Percentiles rank a stretch among this genome's conserved stretches.
These are phyloP conservation scores for Opisthograptis luteolata DNA, from an alignment of 2,888 invertebrate species.

Conservation along the genomic window DNA sequence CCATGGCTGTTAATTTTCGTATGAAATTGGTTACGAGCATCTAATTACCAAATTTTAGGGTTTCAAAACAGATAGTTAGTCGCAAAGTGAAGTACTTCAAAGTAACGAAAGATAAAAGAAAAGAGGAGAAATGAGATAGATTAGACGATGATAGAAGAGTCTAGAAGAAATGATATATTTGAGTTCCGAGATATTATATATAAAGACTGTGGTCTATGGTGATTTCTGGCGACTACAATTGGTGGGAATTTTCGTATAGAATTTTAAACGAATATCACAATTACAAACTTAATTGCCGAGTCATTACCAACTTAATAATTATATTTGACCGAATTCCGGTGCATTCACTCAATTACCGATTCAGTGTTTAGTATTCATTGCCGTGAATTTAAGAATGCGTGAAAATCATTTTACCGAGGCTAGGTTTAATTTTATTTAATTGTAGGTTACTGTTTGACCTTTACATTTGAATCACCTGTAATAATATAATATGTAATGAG, in stretches of 20 bases:
- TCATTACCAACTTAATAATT: not conserved
- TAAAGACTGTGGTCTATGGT: too few relatives aligned
- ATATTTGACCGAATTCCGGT: slow-evolving; percentile 6
- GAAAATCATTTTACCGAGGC: slow-evolving; percentile 15
- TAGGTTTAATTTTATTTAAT: slow-evolving; percentile 4
- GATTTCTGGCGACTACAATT: too few relatives aligned
- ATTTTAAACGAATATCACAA: not conserved
- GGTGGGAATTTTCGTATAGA: not conserved
- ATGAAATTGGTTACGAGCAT: slow-evolving; percentile 3
- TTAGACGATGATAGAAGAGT: too few relatives aligned
- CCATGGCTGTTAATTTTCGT: slow-evolving; percentile 20
- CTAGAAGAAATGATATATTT: too few relatives aligned
- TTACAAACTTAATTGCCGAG: not conserved
- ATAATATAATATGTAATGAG: too few relatives aligned
- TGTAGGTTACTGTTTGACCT: slow-evolving; percentile 4
- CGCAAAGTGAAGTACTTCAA: not conserved
- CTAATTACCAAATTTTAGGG: not conserved
- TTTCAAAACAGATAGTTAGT: not conserved
- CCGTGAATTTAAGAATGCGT: slow-evolving; percentile 22
- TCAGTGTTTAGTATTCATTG: slow-evolving; percentile 10
- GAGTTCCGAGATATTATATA: too few relatives aligned
- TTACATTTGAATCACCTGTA: not conserved
- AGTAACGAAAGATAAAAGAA: too few relatives aligned
- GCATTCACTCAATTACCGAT: slow-evolving; percentile 19
- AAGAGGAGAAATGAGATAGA: too few relatives aligned